These are phyloP conservation scores for Cynopterus brachyotis DNA, from an alignment of 2,113 vertebrate genomes.

Conservation along the genomic window DNA sequence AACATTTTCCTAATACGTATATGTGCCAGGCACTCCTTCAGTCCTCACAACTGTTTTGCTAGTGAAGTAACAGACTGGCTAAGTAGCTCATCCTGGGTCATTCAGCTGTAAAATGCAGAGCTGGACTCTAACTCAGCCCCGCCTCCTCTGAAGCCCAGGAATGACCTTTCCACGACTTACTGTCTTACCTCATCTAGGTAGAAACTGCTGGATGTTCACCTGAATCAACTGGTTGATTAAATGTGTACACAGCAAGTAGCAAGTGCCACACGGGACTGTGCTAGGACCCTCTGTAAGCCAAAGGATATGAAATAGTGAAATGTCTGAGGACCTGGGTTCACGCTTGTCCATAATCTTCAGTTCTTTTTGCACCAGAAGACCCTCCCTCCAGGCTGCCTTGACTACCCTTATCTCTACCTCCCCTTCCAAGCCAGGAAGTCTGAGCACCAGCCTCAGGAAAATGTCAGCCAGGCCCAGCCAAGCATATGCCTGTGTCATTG, in stretches of 20 bases:
- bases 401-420: background rate
- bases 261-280: background rate
- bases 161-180: background rate
- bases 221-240: background rate
- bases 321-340: background rate
- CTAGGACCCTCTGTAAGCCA: background rate
- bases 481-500: conserved; percentile 81
- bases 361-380: conserved; percentile 12
- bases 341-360: background rate
- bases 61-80: background rate
- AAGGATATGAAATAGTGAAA: background rate
- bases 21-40: background rate
- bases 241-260: background rate
- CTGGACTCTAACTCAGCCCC: background rate
- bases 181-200: background rate
- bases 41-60: background rate
- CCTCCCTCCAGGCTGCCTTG: background rate
- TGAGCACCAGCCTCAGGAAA: conserved; percentile 83
- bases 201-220: background rate
- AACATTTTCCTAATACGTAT: background rate
- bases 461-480: conserved; percentile 84
- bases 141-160: background rate
- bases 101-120: background rate
- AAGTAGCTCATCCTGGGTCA: background rate
- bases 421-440: conserved; percentile 43